phyloP scores from a whole-genome alignment of 2,888 invertebrate species.

The Halictus ligatus region DNA sequence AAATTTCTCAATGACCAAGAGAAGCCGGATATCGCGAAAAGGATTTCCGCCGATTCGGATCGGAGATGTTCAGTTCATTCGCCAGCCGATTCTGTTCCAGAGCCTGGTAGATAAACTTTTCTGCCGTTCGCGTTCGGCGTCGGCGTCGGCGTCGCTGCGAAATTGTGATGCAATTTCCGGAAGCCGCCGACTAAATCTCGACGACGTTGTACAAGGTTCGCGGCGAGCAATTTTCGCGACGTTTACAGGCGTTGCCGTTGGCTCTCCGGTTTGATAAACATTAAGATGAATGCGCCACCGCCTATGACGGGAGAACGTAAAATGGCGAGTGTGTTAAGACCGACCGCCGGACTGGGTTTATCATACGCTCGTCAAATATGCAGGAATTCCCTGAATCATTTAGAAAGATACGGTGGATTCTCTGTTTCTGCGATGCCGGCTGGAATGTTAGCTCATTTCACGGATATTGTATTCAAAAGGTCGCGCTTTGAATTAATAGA shows the following conservation, averaged over 20 bases:
- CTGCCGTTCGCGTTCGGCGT: constrained; percentile 12
- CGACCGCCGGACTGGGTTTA: background rate
- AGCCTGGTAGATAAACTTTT: constrained; percentile 41
- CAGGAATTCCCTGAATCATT: constrained; percentile 8
- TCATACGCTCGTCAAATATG: constrained; percentile 9
- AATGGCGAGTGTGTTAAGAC: constrained; percentile 6
- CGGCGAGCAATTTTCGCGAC: constrained; percentile 50
- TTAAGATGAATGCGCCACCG: constrained; percentile 32
- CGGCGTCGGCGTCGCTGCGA: background rate
- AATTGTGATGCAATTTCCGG: constrained; percentile 57
- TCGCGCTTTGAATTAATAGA: background rate
- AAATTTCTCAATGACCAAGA: constrained; percentile 38
- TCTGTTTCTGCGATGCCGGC: background rate
- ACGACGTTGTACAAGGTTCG: constrained; percentile 29
- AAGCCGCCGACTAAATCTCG: constrained; percentile 53
- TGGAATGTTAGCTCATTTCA: background rate
- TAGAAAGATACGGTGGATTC: background rate
- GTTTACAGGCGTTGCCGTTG: constrained; percentile 21
- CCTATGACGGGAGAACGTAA: background rate
- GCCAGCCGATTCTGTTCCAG: constrained; percentile 1
- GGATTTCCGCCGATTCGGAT: constrained; percentile 31
- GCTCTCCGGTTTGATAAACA: constrained; percentile 32
- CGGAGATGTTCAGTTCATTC: constrained; percentile 26
- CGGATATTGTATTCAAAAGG: constrained; percentile 1
- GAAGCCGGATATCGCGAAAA: constrained; percentile 30